These are phyloP conservation scores for Pseudoips prasinana DNA, from an alignment of 2,888 invertebrate species.

Conservation along the genomic window DNA sequence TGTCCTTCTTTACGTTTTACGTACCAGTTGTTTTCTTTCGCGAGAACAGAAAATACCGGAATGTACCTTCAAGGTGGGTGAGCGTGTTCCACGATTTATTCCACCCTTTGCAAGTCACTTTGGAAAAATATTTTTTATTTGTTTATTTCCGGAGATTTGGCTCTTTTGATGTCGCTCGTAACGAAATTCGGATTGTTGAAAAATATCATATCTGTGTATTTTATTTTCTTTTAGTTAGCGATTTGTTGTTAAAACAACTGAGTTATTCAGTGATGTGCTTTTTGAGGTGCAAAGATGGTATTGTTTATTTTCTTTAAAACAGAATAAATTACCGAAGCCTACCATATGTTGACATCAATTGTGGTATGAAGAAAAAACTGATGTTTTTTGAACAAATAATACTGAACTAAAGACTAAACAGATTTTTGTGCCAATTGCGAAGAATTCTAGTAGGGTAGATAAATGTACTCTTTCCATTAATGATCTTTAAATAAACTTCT, in stretches of 20 bases:
- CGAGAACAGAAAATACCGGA: constrained; percentile 63
- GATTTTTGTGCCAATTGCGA: too few species aligned
- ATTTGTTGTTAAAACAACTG: constrained; percentile 33
- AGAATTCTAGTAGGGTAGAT: too few species aligned
- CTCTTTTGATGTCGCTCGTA: constrained; percentile 73
- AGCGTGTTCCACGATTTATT: constrained; percentile 70
- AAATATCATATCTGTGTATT: constrained; percentile 51
- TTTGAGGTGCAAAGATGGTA: background rate
- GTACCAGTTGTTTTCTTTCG: constrained; percentile 76
- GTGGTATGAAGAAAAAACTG: too few species aligned
- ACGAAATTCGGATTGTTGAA: constrained; percentile 58
- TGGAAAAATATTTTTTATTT: constrained; percentile 72
- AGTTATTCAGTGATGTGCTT: constrained; percentile 10
- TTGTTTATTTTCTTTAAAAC: constrained; percentile 6
- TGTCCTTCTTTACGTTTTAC: constrained; percentile 76
- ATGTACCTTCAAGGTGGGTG: constrained; percentile 67
- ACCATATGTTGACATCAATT: too few species aligned
- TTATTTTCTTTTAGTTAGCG: constrained; percentile 42
- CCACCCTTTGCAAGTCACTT: constrained; percentile 65
- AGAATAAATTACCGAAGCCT: too few species aligned
- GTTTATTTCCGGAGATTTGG: constrained; percentile 73
- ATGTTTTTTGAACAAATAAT: too few species aligned
- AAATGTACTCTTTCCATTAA: background rate
- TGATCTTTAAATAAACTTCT: constrained; percentile 7
- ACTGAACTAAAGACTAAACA: too few species aligned